A percentile compares a stretch with the other conserved stretches of the same genome.
Evolutionary conservation across 2,113 vertebrate species (phyloP).

Genomic region (Xiphorhynchus elegans): DNA sequence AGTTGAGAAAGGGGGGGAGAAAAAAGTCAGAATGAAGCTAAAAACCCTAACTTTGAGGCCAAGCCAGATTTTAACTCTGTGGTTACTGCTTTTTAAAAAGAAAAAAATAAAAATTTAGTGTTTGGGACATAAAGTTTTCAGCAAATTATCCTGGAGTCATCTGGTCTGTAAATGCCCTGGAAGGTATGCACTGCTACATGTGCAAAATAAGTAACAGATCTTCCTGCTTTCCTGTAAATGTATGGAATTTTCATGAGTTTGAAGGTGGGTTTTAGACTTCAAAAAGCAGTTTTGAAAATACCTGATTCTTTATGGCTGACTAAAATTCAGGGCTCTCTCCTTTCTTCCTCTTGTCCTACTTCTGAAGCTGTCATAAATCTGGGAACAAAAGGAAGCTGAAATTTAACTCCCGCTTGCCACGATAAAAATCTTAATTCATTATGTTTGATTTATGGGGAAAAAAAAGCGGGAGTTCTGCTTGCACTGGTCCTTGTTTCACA

Average conservation of each 20-base stretch:
- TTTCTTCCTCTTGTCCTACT: not conserved
- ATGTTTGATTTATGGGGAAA: not conserved
- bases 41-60: not conserved
- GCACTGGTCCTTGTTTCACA: not conserved
- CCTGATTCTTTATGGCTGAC: not conserved
- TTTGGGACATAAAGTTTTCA: not conserved
- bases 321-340: not conserved
- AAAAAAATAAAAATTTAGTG: not conserved
- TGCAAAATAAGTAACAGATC: conserved; percentile 3
- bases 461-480: not conserved
- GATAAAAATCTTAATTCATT: not conserved
- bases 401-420: not conserved
- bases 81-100: not conserved
- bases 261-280: not conserved
- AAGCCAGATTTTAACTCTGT: not conserved
- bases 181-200: not conserved
- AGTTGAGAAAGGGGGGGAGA: not conserved
- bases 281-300: conserved; percentile 3
- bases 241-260: not conserved
- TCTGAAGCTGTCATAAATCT: conserved; percentile 4
- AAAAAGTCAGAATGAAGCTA: not conserved
- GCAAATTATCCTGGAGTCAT: not conserved
- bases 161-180: not conserved
- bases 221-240: not conserved
- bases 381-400: conserved; percentile 2